Conservation (phyloP, 2,113 vertebrate genomes). For the Rhinolophus sinicus region DNA sequence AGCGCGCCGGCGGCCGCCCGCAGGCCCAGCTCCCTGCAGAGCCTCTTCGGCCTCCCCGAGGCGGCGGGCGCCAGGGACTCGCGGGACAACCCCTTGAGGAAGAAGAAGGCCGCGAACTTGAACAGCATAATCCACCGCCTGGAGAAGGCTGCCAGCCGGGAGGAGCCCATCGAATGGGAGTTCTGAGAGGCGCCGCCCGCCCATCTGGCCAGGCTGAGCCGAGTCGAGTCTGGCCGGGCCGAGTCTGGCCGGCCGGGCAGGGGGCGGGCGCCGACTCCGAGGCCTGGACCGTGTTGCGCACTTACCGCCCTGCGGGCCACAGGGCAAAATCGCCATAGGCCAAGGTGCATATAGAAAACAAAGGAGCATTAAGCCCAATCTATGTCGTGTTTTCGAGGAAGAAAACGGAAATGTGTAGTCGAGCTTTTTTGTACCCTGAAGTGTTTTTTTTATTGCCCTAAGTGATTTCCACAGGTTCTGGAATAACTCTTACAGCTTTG, state of each 20-base stretch:
- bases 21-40: slow-evolving; percentile 86
- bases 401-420: slow-evolving; percentile 92
- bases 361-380: slow-evolving; percentile 91
- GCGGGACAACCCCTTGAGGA: slow-evolving; percentile 96
- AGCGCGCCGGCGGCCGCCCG: slow-evolving; percentile 84
- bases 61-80: slow-evolving; percentile 91
- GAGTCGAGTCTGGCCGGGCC: slow-evolving; percentile 36
- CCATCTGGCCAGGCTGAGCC: slow-evolving; percentile 62
- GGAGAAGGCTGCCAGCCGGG: slow-evolving; percentile 97
- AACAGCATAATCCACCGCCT: slow-evolving; percentile 99
- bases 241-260: slow-evolving; percentile 86
- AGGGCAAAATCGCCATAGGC: slow-evolving; percentile 97
- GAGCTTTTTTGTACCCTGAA: slow-evolving; percentile 94
- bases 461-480: slow-evolving; percentile 96
- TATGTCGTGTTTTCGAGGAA: slow-evolving; percentile 91
- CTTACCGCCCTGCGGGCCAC: slow-evolving; percentile 98
- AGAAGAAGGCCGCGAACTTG: slow-evolving; percentile 98
- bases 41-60: slow-evolving; percentile 94
- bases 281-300: slow-evolving; percentile 89
- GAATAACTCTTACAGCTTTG: slow-evolving; percentile 99
- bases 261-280: slow-evolving; percentile 86
- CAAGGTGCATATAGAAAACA: slow-evolving; percentile 95
- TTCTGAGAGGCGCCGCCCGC: slow-evolving; percentile 90
- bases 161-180: slow-evolving; percentile 98
- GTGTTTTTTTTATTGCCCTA: slow-evolving; percentile 93